Percentiles rank a stretch among this genome's conserved stretches.
phyloP scores from a whole-genome alignment of 2,797 vertebrate genomes.

The Bufotes viridis region DNA sequence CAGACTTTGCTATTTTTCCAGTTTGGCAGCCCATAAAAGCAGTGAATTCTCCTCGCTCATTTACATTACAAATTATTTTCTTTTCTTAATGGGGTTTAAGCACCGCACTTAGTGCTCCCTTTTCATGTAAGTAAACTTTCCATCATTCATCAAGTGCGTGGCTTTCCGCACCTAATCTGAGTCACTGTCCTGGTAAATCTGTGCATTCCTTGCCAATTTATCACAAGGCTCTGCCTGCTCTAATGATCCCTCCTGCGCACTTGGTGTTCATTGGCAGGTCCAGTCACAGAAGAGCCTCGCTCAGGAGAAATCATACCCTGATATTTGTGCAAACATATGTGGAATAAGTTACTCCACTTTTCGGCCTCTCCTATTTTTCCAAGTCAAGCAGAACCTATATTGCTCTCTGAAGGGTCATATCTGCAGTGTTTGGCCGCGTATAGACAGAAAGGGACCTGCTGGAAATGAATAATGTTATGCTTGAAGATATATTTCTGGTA shows the following conservation, averaged over 20 bases:
- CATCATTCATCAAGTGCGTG: slow-evolving; percentile 45
- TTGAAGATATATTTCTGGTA: slow-evolving; percentile 20
- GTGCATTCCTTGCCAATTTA: not conserved
- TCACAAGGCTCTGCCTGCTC: slow-evolving; percentile 14
- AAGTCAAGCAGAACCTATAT: slow-evolving; percentile 31
- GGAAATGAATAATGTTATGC: slow-evolving; percentile 12
- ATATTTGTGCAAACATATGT: slow-evolving; percentile 32
- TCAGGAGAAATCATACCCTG: slow-evolving; percentile 19
- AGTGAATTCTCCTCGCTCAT: slow-evolving; percentile 14
- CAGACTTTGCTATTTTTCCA: slow-evolving; percentile 13
- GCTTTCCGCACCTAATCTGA: slow-evolving; percentile 60
- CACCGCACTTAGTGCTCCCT: slow-evolving; percentile 28
- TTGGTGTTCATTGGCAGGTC: slow-evolving; percentile 21
- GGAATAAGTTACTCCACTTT: slow-evolving; percentile 34
- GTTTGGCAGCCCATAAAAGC: slow-evolving; percentile 24
- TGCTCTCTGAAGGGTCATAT: slow-evolving; percentile 51
- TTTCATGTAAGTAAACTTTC: slow-evolving; percentile 48
- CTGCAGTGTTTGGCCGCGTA: slow-evolving; percentile 26
- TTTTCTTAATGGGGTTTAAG: slow-evolving; percentile 55
- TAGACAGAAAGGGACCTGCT: not conserved
- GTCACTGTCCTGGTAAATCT: slow-evolving; percentile 43
- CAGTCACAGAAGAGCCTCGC: not conserved
- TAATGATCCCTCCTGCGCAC: not conserved
- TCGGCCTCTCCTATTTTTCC: slow-evolving; percentile 43
- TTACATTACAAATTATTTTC: slow-evolving; percentile 52